These are phyloP conservation scores for Hydractinia symbiolongicarpus DNA, from an alignment of 30 jellyfish, hydroid and myxozoan species.

Conservation along the genomic window DNA sequence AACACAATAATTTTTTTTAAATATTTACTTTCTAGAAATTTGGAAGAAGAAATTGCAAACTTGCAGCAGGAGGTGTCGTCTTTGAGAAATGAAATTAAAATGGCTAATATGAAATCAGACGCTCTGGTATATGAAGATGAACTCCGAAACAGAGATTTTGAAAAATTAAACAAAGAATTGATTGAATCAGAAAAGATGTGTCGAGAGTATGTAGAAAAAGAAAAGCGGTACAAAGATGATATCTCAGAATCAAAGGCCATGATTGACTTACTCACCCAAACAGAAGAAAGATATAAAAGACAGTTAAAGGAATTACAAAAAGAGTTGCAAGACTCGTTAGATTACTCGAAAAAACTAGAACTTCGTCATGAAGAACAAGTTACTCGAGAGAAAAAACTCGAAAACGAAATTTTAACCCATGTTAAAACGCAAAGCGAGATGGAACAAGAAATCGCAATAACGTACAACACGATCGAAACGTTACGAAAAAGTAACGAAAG, in stretches of 20 bases:
- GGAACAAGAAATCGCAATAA: slow-evolving; percentile 24
- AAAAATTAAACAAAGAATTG: not conserved
- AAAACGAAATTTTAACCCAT: slow-evolving; percentile 24
- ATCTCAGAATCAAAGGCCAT: not conserved
- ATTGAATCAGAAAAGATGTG: not conserved
- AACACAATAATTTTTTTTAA: not conserved
- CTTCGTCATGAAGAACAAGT: not conserved
- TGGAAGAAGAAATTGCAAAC: slow-evolving; percentile 5
- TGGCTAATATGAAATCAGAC: not conserved
- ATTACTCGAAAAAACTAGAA: not conserved
- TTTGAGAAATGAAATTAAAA: slow-evolving; percentile 9
- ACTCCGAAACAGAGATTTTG: slow-evolving; percentile 13
- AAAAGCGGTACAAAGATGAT: not conserved
- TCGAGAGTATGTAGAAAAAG: slow-evolving; percentile 5
- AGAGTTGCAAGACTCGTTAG: not conserved
- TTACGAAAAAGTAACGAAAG: slow-evolving; percentile 28
- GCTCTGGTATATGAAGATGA: slow-evolving; percentile 23
- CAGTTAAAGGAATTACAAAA: not conserved
- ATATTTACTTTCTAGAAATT: not conserved
- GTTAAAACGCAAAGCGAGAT: slow-evolving; percentile 21
- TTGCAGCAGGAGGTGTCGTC: not conserved
- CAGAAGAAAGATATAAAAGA: not conserved
- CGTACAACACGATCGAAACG: slow-evolving; percentile 27
- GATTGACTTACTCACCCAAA: not conserved
- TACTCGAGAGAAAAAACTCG: slow-evolving; percentile 9